These are phyloP conservation scores for Bombus confusus DNA, from an alignment of 1,140 invertebrate species.

Conservation along the genomic window DNA sequence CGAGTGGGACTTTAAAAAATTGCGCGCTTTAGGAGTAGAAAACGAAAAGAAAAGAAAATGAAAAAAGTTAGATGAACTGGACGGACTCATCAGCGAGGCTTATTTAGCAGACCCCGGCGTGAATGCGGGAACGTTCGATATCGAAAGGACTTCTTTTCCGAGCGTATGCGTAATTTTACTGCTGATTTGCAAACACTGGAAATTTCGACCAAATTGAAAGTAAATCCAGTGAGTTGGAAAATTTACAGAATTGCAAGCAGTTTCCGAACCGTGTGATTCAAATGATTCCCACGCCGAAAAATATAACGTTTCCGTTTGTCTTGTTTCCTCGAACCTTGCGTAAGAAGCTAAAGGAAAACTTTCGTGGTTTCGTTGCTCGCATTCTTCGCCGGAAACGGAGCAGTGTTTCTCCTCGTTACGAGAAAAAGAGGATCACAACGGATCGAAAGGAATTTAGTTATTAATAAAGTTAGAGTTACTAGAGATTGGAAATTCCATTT, in stretches of 20 bases:
- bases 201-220: conserved; percentile 28
- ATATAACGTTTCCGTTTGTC: neutral
- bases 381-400: neutral
- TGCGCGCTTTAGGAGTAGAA: too few relatives aligned
- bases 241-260: conserved; percentile 9
- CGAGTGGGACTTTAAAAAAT: too few relatives aligned
- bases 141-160: neutral
- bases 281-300: neutral
- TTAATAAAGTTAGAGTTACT: neutral
- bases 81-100: neutral
- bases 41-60: neutral
- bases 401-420: neutral
- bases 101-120: neutral
- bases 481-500: neutral
- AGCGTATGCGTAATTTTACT: conserved; percentile 12
- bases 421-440: neutral
- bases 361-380: neutral
- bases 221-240: neutral
- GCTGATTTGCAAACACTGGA: conserved; percentile 16
- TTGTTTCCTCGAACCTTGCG: too few relatives aligned
- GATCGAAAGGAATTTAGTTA: neutral
- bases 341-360: too few relatives aligned
- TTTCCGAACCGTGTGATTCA: neutral
- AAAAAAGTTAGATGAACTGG: neutral
- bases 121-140: conserved; percentile 31